Evolutionary conservation across 2,113 vertebrate species (phyloP).

Genomic region (Podilymbus podiceps): DNA sequence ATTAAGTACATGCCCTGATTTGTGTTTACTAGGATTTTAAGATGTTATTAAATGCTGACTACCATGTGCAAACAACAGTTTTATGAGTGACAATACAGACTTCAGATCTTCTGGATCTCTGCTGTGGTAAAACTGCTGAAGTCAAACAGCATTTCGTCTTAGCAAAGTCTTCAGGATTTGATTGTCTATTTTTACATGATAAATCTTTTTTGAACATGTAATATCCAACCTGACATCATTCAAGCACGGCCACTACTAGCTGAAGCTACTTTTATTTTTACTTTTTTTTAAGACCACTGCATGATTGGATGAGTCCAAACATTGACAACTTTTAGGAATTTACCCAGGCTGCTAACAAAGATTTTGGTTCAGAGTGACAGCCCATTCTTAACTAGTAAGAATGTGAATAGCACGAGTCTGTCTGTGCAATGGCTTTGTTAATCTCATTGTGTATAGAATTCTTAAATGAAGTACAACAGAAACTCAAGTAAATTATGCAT

Average conservation of each 20-base stretch:
- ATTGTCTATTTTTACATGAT: neutral
- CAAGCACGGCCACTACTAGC: neutral
- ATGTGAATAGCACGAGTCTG: neutral
- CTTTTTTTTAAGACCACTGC: neutral
- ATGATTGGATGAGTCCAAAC: neutral
- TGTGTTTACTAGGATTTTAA: neutral
- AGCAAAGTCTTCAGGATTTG: neutral
- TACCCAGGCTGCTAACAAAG: neutral
- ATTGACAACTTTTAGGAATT: neutral
- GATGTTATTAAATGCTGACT: neutral
- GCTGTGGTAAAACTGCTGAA: neutral
- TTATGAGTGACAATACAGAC: neutral
- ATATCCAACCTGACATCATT: neutral
- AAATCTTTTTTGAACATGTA: neutral
- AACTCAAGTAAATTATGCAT: neutral
- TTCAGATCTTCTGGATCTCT: neutral
- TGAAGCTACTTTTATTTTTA: neutral
- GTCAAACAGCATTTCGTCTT: neutral
- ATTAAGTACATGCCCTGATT: neutral
- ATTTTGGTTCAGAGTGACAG: neutral
- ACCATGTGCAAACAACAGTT: neutral
- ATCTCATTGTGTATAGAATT: neutral
- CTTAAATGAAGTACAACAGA: neutral
- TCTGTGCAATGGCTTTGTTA: neutral
- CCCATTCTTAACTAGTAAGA: constrained; percentile 1